Conservation (phyloP, 2,797 vertebrate genomes). For the Acrossocheilus wenchowensis region DNA sequence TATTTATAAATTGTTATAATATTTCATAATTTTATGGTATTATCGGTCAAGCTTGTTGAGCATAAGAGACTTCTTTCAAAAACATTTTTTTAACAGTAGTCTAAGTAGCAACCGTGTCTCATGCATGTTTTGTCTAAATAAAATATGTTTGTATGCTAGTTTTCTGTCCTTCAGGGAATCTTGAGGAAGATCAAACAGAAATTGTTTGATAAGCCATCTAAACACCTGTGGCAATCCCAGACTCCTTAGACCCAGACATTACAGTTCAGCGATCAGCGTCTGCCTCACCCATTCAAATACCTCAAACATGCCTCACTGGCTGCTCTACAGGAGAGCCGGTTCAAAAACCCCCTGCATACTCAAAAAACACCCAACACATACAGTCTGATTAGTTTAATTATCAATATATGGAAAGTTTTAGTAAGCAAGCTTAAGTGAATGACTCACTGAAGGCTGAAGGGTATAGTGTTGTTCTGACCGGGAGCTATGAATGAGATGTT, state of each 20-base stretch:
- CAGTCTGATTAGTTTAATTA: constrained; percentile 6
- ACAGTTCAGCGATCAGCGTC: constrained; percentile 23
- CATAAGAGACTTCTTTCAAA: neutral
- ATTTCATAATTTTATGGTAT: neutral
- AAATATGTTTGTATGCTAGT: neutral
- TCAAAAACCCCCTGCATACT: neutral
- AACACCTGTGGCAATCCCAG: constrained; percentile 34
- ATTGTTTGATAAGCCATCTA: constrained; percentile 27
- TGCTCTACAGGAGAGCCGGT: constrained; percentile 36
- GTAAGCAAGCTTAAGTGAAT: neutral
- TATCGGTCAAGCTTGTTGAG: neutral
- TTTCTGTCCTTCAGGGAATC: neutral
- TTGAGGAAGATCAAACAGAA: constrained; percentile 24
- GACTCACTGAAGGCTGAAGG: neutral
- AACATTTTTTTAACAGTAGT: neutral
- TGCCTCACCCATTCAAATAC: constrained; percentile 59
- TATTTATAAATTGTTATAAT: neutral
- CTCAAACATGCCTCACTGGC: constrained; percentile 54
- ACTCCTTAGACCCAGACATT: constrained; percentile 62
- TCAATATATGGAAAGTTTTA: neutral
- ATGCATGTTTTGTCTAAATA: constrained; percentile 19
- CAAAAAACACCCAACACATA: neutral
- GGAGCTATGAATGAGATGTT: constrained; percentile 25
- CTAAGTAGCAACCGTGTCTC: neutral
- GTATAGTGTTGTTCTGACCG: neutral